A percentile compares a stretch with the other conserved stretches of the same genome.
These are phyloP conservation scores for Gnathonemus echidnorhynchus DNA, from an alignment of 2,113 vertebrate genomes.

Conservation along the genomic window DNA sequence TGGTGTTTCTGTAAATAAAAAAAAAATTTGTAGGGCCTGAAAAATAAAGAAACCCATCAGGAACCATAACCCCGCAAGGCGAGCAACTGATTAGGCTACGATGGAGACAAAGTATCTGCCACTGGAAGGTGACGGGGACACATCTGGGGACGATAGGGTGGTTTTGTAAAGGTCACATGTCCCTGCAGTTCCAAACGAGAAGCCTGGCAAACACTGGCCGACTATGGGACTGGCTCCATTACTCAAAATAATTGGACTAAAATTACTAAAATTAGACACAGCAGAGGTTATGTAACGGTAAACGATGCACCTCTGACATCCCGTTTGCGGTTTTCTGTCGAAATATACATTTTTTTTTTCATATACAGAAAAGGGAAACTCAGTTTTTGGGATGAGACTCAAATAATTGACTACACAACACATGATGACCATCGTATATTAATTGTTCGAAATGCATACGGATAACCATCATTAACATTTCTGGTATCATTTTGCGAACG, in stretches of 20 bases:
- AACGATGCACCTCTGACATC: background rate
- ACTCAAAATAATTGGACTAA: background rate
- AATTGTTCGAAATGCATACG: background rate
- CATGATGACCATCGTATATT: background rate
- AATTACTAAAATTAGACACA: background rate
- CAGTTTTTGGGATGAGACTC: background rate
- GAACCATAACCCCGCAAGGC: background rate
- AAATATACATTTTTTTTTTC: background rate
- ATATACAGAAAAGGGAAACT: background rate
- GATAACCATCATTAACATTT: background rate
- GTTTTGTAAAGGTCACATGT: background rate
- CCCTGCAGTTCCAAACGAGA: background rate
- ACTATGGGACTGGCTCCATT: background rate
- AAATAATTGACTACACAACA: background rate
- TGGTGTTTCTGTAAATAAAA: slow-evolving; percentile 56
- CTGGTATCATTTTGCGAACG: background rate
- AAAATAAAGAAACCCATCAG: slow-evolving; percentile 33
- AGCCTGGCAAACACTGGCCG: background rate
- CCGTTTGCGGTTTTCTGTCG: background rate
- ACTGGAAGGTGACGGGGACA: background rate
- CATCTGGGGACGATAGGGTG: background rate
- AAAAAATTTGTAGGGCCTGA: slow-evolving; percentile 24
- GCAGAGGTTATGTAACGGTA: background rate
- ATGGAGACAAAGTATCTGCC: background rate
- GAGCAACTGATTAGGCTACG: background rate